Evolutionary conservation across 92 coral and sea anemone species (phyloP).

Genomic region (Porites evermanni): DNA sequence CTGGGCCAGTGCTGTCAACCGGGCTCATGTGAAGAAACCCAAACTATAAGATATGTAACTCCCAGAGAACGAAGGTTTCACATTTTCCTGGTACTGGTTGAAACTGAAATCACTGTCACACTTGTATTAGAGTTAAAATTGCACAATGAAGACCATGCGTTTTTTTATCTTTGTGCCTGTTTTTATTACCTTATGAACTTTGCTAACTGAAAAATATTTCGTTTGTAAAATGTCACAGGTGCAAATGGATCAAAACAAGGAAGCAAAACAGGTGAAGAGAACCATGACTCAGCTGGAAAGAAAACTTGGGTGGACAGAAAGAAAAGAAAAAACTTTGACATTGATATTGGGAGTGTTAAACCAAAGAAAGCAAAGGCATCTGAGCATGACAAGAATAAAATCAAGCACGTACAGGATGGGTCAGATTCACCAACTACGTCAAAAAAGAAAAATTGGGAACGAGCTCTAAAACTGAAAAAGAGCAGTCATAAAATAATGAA

Average conservation of each 20-base stretch:
- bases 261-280: background rate
- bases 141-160: background rate
- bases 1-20: too few relatives aligned
- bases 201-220: background rate
- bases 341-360: background rate
- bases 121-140: too few relatives aligned
- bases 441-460: constrained; percentile 1
- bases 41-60: too few relatives aligned
- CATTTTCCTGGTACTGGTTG: too few relatives aligned
- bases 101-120: too few relatives aligned
- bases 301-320: background rate
- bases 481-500: constrained; percentile 4
- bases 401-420: background rate
- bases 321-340: constrained; percentile 34
- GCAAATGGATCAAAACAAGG: background rate
- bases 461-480: background rate
- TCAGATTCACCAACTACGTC: background rate
- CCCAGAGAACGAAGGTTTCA: too few relatives aligned
- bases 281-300: background rate
- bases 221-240: background rate
- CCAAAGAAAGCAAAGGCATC: constrained; percentile 20
- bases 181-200: too few relatives aligned
- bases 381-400: constrained; percentile 13
- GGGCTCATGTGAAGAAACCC: too few relatives aligned
- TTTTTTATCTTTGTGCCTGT: background rate